Evolutionary conservation across 1,140 invertebrate species (phyloP).

Genomic region (Drosophila rufa): DNA sequence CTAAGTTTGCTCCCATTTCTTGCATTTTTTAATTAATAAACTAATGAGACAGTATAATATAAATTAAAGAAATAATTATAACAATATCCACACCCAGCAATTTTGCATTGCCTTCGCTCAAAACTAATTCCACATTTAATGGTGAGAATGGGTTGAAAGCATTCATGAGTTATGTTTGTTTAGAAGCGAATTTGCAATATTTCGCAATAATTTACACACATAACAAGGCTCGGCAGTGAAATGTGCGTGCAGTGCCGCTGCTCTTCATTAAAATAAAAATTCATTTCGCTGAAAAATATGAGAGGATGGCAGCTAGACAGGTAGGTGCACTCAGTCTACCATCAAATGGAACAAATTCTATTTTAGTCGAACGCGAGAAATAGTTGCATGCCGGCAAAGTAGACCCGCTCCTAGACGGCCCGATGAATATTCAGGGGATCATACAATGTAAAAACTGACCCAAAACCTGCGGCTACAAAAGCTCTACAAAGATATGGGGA

Average conservation of each 20-base stretch:
- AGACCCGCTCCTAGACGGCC: slow-evolving; percentile 41
- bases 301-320: slow-evolving; percentile 10
- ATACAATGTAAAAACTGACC: slow-evolving; percentile 29
- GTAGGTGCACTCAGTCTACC: slow-evolving; percentile 18
- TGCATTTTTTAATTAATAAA: slow-evolving; percentile 14
- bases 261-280: slow-evolving; percentile 44
- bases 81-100: slow-evolving; percentile 13
- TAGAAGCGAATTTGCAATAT: slow-evolving; percentile 38
- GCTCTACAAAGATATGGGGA: background rate
- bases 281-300: slow-evolving; percentile 43
- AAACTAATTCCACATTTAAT: slow-evolving; percentile 32
- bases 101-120: slow-evolving; percentile 17
- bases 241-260: slow-evolving; percentile 59
- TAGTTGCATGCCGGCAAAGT: slow-evolving; percentile 62
- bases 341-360: slow-evolving; percentile 54
- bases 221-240: slow-evolving; percentile 51
- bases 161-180: slow-evolving; percentile 38
- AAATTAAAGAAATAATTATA: slow-evolving; percentile 24
- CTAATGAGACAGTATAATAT: slow-evolving; percentile 13
- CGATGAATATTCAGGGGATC: slow-evolving; percentile 57
- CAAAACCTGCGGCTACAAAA: slow-evolving; percentile 17
- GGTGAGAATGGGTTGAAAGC: slow-evolving; percentile 39
- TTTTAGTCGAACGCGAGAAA: slow-evolving; percentile 71
- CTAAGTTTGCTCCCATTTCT: background rate
- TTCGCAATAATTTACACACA: slow-evolving; percentile 65